Conservation (phyloP, 2,113 vertebrate genomes). For the Atrichornis clamosus region DNA sequence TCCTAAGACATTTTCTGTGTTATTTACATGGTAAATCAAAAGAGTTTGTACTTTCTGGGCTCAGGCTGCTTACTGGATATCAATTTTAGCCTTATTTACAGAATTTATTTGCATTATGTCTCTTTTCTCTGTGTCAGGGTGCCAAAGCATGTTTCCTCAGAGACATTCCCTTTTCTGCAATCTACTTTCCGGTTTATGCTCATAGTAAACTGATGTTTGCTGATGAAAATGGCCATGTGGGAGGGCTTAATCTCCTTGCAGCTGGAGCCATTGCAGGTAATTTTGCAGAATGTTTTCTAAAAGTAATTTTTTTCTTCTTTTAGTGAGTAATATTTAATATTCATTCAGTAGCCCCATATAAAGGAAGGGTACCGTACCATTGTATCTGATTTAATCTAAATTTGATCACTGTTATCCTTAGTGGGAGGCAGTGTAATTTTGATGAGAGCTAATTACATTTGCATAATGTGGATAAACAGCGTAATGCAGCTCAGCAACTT, state of each 20-base stretch:
- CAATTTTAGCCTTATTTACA: constrained; percentile 22
- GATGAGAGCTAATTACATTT: constrained; percentile 86
- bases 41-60: neutral
- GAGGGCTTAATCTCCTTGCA: constrained; percentile 89
- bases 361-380: constrained; percentile 71
- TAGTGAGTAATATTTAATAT: constrained; percentile 60
- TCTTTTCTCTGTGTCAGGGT: constrained; percentile 79
- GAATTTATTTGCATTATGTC: constrained; percentile 25
- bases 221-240: constrained; percentile 88
- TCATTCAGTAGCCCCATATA: constrained; percentile 48
- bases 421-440: constrained; percentile 76
- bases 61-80: neutral
- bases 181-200: constrained; percentile 98
- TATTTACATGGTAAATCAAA: neutral
- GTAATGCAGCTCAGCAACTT: constrained; percentile 80
- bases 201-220: constrained; percentile 87
- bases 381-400: constrained; percentile 76
- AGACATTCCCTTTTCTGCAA: constrained; percentile 99
- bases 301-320: neutral
- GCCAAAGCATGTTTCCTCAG: constrained; percentile 98
- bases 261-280: constrained; percentile 97
- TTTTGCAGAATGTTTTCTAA: constrained; percentile 33
- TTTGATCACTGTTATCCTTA: constrained; percentile 74
- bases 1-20: neutral
- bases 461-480: constrained; percentile 87